These are phyloP conservation scores for Pristionchus exspectatus DNA, from an alignment of 2,888 invertebrate species.

Conservation along the genomic window DNA sequence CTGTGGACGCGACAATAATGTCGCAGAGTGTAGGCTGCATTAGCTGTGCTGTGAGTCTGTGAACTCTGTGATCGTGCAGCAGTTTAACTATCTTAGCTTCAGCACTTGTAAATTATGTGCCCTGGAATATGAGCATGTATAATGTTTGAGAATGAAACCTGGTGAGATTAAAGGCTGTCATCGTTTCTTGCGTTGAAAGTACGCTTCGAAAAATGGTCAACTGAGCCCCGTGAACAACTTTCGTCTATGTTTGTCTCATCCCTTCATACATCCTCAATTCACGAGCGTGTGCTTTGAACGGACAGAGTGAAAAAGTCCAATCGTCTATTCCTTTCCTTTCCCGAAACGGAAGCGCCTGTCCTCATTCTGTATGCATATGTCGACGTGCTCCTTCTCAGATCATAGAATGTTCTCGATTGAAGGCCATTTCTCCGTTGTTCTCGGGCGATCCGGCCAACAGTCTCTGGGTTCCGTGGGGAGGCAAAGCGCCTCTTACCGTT, in stretches of 20 bases:
- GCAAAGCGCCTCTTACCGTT: conserved; percentile 14
- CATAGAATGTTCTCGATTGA: conserved; percentile 84
- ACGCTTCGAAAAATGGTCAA: too few species aligned
- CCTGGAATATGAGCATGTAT: too few species aligned
- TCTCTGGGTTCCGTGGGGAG: conserved; percentile 45
- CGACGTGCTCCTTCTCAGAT: background rate
- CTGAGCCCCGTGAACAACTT: too few species aligned
- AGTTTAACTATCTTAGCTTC: background rate
- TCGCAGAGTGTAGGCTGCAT: background rate
- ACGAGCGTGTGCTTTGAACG: background rate
- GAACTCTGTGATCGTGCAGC: background rate
- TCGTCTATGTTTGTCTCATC: too few species aligned
- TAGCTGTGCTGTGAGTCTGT: conserved; percentile 29
- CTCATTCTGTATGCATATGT: background rate
- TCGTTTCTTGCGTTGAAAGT: too few species aligned
- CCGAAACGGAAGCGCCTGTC: background rate
- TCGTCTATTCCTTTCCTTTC: background rate
- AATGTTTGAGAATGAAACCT: too few species aligned
- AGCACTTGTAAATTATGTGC: background rate
- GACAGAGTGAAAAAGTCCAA: background rate
- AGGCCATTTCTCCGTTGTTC: background rate
- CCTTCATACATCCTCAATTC: too few species aligned
- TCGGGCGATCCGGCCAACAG: background rate
- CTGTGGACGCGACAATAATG: conserved; percentile 4
- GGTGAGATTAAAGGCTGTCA: too few species aligned